phyloP scores from a whole-genome alignment of 1,140 invertebrate genomes.

The Lerema accius region DNA sequence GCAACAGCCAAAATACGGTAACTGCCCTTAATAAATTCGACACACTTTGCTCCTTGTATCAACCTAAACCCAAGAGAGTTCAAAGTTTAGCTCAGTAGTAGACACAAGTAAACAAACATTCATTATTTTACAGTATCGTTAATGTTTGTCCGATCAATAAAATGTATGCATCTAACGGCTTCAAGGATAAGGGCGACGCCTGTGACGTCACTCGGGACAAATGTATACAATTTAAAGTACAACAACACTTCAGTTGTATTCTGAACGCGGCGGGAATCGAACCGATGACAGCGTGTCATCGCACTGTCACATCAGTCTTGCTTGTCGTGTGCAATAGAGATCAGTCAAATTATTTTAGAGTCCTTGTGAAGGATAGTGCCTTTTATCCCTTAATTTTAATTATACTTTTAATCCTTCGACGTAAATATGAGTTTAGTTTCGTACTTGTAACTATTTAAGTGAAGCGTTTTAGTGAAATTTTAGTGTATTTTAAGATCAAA shows the following conservation, averaged over 20 bases:
- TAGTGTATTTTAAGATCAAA: conserved; percentile 9
- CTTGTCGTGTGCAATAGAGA: too few relatives aligned
- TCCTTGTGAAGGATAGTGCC: background rate
- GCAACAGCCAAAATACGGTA: too few relatives aligned
- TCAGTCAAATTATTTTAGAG: conserved; percentile 23
- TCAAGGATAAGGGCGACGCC: conserved; percentile 47
- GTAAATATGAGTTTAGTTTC: conserved; percentile 14
- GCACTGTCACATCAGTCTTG: too few relatives aligned
- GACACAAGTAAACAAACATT: conserved; percentile 12
- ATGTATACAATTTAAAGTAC: conserved; percentile 40
- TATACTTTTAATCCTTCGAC: too few relatives aligned
- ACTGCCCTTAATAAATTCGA: too few relatives aligned
- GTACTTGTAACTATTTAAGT: conserved; percentile 9
- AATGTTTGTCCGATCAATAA: conserved; percentile 25
- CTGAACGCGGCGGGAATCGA: conserved; percentile 48
- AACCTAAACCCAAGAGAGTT: background rate
- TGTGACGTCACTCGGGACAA: conserved; percentile 45
- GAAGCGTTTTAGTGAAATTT: conserved; percentile 14
- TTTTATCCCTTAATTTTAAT: conserved; percentile 27
- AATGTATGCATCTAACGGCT: conserved; percentile 36
- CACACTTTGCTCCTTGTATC: too few relatives aligned
- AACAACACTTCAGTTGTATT: conserved; percentile 45
- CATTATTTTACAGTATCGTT: background rate
- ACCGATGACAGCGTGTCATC: conserved; percentile 45
- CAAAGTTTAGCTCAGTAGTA: conserved; percentile 12